Conservation (phyloP, 1,140 invertebrate species). For the Macrotrachela quadricornifera region DNA sequence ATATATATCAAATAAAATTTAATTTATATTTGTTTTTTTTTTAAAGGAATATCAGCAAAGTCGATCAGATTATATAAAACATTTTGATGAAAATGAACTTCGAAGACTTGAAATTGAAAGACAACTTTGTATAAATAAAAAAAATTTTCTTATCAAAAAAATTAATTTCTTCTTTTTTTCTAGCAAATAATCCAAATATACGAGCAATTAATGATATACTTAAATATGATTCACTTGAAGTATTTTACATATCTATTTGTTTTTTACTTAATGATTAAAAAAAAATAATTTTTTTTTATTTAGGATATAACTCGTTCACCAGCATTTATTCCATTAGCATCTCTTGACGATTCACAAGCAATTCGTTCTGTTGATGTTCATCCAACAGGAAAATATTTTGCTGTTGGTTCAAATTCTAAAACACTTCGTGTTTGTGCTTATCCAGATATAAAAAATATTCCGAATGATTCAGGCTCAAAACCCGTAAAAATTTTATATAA, state of each 20-base stretch:
- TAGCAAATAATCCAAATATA: too few relatives aligned
- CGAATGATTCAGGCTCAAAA: constrained; percentile 22
- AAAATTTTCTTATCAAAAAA: too few relatives aligned
- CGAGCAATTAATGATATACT: not conserved
- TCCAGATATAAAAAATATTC: constrained; percentile 32
- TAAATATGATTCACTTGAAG: constrained; percentile 3
- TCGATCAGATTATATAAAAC: constrained; percentile 1
- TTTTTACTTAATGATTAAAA: too few relatives aligned
- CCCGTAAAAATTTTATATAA: constrained; percentile 74
- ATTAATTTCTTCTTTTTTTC: too few relatives aligned
- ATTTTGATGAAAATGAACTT: constrained; percentile 1
- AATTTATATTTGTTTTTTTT: not conserved
- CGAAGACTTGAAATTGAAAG: not conserved
- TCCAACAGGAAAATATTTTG: constrained; percentile 74
- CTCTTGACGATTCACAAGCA: constrained; percentile 78
- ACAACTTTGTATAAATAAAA: not conserved
- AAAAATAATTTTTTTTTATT: too few relatives aligned
- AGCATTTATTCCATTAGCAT: constrained; percentile 17
- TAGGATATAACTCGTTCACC: not conserved
- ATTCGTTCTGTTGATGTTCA: constrained; percentile 92
- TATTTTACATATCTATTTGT: not conserved
- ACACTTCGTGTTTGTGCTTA: constrained; percentile 76
- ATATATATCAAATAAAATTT: too few relatives aligned
- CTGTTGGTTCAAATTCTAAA: constrained; percentile 92
- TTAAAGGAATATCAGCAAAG: constrained; percentile 6